Percentiles rank a stretch among this genome's conserved stretches.
These are phyloP conservation scores for Mormyrus iriodes DNA, from an alignment of 2,113 vertebrate genomes.

Conservation along the genomic window DNA sequence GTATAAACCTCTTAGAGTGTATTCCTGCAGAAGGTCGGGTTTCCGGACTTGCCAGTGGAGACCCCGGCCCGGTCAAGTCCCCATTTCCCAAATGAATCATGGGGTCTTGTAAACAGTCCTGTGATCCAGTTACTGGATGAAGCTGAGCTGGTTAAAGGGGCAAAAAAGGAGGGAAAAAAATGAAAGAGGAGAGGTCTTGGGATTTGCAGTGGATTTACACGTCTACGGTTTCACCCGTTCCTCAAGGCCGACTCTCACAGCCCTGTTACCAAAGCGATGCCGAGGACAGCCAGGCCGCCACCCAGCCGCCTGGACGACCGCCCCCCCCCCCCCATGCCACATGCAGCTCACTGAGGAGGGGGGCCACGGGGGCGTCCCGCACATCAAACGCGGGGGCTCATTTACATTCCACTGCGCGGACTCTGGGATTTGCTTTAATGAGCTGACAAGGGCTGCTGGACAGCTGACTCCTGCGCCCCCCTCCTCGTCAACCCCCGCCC, in stretches of 20 bases:
- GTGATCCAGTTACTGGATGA: constrained; percentile 85
- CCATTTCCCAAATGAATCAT: constrained; percentile 77
- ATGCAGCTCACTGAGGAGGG: constrained; percentile 29
- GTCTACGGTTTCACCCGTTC: constrained; percentile 85
- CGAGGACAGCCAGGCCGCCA: constrained; percentile 66
- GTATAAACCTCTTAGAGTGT: constrained; percentile 67
- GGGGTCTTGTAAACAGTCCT: constrained; percentile 78
- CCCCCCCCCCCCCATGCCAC: neutral
- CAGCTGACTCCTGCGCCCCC: constrained; percentile 56
- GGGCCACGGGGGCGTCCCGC: constrained; percentile 33
- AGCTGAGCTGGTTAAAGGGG: constrained; percentile 65
- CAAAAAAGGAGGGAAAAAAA: constrained; percentile 29
- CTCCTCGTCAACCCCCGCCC: constrained; percentile 25
- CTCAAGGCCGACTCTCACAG: constrained; percentile 71
- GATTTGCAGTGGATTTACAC: constrained; percentile 94
- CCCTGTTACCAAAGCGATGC: constrained; percentile 60
- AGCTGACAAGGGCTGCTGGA: constrained; percentile 58
- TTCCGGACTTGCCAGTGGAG: constrained; percentile 72
- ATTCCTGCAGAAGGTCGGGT: constrained; percentile 67
- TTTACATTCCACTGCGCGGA: constrained; percentile 63
- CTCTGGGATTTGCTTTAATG: constrained; percentile 59
- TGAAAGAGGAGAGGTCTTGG: constrained; percentile 46
- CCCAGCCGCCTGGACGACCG: constrained; percentile 55
- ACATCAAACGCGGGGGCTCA: constrained; percentile 50
- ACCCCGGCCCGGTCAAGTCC: constrained; percentile 62